Evolutionary conservation across 1,140 invertebrate genomes (phyloP).

Genomic region (Drusus annulatus): DNA sequence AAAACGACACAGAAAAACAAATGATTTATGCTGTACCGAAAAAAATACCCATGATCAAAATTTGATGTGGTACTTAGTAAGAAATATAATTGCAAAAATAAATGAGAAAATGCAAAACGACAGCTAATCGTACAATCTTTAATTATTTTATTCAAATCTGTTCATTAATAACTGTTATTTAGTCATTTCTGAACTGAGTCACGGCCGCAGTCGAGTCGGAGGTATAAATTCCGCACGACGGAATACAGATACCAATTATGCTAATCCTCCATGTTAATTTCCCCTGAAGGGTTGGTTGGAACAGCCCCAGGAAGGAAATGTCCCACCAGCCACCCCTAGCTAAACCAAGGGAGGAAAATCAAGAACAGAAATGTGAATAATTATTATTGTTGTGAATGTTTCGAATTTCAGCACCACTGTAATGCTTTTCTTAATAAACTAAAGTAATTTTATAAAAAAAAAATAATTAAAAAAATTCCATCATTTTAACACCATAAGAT

Average conservation of each 20-base stretch:
- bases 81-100: too few species aligned
- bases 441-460: too few species aligned
- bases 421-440: too few species aligned
- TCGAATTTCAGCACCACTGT: too few species aligned
- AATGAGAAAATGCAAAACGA: too few species aligned
- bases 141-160: slow-evolving; percentile 28
- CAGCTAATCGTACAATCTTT: too few species aligned
- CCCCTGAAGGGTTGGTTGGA: slow-evolving; percentile 45
- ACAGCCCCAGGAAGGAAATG: slow-evolving; percentile 54
- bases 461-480: too few species aligned
- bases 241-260: slow-evolving; percentile 57
- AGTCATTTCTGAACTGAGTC: neutral
- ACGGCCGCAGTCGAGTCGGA: neutral
- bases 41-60: too few species aligned
- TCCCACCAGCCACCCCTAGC: slow-evolving; percentile 32
- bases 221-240: slow-evolving; percentile 47
- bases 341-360: slow-evolving; percentile 19
- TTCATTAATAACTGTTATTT: neutral
- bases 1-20: too few species aligned
- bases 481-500: too few species aligned
- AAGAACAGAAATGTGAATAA: slow-evolving; percentile 37
- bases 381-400: slow-evolving; percentile 23
- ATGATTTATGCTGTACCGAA: too few species aligned
- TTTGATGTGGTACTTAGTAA: too few species aligned
- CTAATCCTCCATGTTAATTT: slow-evolving; percentile 58